A percentile compares a stretch with the other conserved stretches of the same genome.
phyloP scores from a whole-genome alignment of 2,113 vertebrate species.

The Indicator indicator region DNA sequence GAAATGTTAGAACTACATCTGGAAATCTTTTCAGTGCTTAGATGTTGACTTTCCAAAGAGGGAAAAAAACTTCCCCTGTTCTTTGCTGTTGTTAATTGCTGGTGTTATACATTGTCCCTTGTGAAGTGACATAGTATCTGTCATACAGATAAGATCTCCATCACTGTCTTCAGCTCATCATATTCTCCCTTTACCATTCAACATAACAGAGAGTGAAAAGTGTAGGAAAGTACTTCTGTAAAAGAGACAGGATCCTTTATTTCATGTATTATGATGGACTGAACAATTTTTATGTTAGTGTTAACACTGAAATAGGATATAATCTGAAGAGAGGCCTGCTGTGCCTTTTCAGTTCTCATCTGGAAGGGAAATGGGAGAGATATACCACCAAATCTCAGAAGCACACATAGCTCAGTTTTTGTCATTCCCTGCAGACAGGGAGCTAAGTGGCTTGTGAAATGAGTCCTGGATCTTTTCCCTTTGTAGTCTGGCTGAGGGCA shows the following conservation, averaged over 20 bases:
- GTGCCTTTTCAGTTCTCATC: neutral
- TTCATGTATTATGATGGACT: neutral
- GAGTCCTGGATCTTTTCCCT: neutral
- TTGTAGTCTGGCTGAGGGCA: neutral
- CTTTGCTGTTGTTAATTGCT: neutral
- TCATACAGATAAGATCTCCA: neutral
- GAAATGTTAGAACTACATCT: neutral
- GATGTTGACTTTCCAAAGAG: neutral
- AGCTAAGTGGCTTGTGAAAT: neutral
- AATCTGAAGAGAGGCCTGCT: neutral
- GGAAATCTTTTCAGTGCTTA: neutral
- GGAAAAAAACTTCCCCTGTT: neutral
- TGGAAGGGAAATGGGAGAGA: neutral
- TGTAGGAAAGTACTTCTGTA: neutral
- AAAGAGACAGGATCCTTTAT: neutral
- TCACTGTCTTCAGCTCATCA: neutral
- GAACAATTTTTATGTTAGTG: neutral
- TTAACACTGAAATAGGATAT: neutral
- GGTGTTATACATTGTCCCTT: neutral
- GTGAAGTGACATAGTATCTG: neutral
- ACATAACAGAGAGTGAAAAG: neutral
- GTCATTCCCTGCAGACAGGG: neutral
- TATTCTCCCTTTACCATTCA: neutral
- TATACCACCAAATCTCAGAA: accelerated
- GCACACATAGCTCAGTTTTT: accelerated